A percentile compares a stretch with the other conserved stretches of the same genome.
These are phyloP conservation scores for Chloropsis hardwickii DNA, from an alignment of 2,113 vertebrate genomes.

Conservation along the genomic window DNA sequence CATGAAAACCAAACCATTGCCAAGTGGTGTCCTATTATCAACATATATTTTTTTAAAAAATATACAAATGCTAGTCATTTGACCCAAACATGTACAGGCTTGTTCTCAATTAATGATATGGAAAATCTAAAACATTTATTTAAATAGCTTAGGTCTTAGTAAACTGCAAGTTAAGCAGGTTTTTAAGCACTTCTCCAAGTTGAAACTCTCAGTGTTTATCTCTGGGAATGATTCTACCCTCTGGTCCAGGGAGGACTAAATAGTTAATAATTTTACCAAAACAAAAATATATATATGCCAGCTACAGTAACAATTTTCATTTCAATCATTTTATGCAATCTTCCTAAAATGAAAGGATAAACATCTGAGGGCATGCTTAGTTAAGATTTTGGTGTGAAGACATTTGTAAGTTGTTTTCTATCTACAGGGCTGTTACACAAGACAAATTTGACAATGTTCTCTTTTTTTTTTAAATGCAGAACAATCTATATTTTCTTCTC, in stretches of 20 bases:
- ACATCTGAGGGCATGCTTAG: neutral
- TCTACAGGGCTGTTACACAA: neutral
- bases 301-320: neutral
- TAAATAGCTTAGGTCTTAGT: neutral
- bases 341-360: neutral
- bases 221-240: neutral
- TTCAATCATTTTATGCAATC: neutral
- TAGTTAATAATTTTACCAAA: neutral
- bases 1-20: neutral
- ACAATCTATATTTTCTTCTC: neutral
- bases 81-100: neutral
- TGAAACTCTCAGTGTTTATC: neutral
- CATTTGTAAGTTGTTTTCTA: neutral
- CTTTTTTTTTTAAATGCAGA: neutral
- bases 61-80: neutral
- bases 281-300: neutral
- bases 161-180: neutral
- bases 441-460: neutral
- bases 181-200: neutral
- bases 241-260: neutral
- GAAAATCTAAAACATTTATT: neutral
- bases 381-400: neutral
- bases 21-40: neutral
- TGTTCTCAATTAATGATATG: neutral
- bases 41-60: rapidly evolving